Conservation (phyloP, 2,113 vertebrate genomes). For the Eupsittula cactorum region DNA sequence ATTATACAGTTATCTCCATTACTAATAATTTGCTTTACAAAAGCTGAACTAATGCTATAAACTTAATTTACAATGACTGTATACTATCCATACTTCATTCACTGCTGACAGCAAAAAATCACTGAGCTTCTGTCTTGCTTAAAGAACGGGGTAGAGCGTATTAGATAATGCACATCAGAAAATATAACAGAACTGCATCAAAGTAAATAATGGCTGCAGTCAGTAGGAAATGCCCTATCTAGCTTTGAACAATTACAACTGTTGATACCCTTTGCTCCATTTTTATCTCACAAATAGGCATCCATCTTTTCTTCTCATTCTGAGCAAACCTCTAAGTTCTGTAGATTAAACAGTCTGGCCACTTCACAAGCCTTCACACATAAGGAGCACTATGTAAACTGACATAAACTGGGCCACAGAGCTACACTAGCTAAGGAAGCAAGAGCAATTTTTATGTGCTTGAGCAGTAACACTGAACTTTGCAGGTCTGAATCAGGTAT, state of each 20-base stretch:
- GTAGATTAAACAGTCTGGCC: neutral
- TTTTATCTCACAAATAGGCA: neutral
- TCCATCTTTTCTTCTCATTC: neutral
- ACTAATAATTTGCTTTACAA: slow-evolving; percentile 44
- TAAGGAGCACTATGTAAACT: neutral
- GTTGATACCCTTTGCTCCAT: neutral
- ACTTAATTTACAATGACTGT: slow-evolving; percentile 47
- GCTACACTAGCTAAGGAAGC: neutral
- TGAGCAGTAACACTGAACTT: neutral
- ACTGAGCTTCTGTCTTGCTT: slow-evolving; percentile 17
- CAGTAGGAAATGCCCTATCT: neutral
- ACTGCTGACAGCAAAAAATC: neutral
- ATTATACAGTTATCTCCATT: slow-evolving; percentile 18
- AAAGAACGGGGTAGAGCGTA: neutral
- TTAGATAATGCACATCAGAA: neutral
- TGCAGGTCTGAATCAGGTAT: neutral
- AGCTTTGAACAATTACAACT: neutral
- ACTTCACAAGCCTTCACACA: neutral
- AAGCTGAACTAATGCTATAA: slow-evolving; percentile 45
- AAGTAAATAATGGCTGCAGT: neutral
- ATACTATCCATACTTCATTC: slow-evolving; percentile 1
- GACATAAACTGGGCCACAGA: neutral
- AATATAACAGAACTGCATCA: neutral
- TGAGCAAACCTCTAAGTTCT: neutral
- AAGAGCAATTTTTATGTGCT: neutral